Base-by-base conservation (phyloP, 2,113 vertebrate species). In the Strigops habroptila region DNA sequence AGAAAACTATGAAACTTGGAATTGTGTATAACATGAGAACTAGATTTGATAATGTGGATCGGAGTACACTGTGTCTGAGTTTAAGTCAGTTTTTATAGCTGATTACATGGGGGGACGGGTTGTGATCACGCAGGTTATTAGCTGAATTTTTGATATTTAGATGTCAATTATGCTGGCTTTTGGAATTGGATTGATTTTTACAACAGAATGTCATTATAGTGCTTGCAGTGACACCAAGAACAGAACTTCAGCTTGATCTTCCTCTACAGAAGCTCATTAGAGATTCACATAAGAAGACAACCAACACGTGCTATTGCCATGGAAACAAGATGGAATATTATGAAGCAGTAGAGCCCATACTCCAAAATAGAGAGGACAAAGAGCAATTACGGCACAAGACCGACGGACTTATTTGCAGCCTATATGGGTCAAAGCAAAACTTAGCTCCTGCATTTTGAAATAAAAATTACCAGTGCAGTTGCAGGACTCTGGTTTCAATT, bases 221-320 rank as follows among this genome's bases (percentile, higher is more conserved):
- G 1, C 84, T 92, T 92, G 41, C 88, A 87, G 70, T 82, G 91
- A 84, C 86, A 93, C 79, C 83, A 92, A 86, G 95, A 95, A 94
- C 88, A 93, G 91, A 96, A 93, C 91, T 94, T 93, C 86, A 87
- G 62, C 75, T 93, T 94, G 85, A 88, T 96, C 82, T 80, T 96
- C 80, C 78, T 89, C 86, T 92, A 89, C 80, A 96, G 88, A 95
- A 95, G 81, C 93, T 95, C 81, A 87, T 94, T 95, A 95, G 88
- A 93, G 88, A 96, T 95, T 95, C 96, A 91, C 63, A 92, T 82
- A 93, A 89, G 96, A 96, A 87, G 82, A 91, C 82, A 93, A 95
- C 62, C 41, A 92, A 96, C 93, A 96, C 67, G 81, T 96, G 96
- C 88, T 84, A 94, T 96, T 94, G 74, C 96, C 91, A 95, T 97